These are phyloP conservation scores for Leucosticte australis DNA, from an alignment of 2,113 vertebrate species.

Conservation along the genomic window DNA sequence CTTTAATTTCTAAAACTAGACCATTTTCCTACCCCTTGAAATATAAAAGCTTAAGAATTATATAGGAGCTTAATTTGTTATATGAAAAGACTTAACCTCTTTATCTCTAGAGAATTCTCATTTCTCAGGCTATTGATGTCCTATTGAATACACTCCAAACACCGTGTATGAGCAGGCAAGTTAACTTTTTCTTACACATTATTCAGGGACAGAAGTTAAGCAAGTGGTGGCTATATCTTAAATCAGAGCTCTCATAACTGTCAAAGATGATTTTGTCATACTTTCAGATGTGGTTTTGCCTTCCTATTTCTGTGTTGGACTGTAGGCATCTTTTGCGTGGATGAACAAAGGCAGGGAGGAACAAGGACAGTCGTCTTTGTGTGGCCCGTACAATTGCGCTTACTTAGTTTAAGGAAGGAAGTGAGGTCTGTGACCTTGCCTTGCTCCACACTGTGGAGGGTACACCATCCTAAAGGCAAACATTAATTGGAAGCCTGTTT, in stretches of 20 bases:
- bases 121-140: not conserved
- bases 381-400: not conserved
- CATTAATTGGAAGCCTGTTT: constrained; percentile 50
- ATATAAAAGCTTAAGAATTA: constrained; percentile 11
- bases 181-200: not conserved
- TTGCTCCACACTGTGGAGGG: constrained; percentile 20
- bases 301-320: not conserved
- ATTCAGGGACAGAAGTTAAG: not conserved
- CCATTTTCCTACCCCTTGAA: not conserved
- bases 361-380: constrained; percentile 27
- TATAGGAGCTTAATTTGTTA: not conserved
- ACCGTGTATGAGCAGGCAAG: not conserved
- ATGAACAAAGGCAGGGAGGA: not conserved
- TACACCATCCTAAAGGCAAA: constrained; percentile 41
- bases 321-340: not conserved
- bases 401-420: constrained; percentile 51
- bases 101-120: not conserved
- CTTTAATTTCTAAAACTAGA: constrained; percentile 3
- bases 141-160: not conserved
- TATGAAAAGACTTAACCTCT: constrained; percentile 35
- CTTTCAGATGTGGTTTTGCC: not conserved
- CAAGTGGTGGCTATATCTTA: not conserved
- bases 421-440: constrained; percentile 30
- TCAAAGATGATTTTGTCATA: not conserved
- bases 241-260: not conserved